Percentiles rank a stretch among this genome's conserved stretches.
Evolutionary conservation across 1,140 invertebrate species (phyloP).

Genomic region (Macrobrachium nipponense): DNA sequence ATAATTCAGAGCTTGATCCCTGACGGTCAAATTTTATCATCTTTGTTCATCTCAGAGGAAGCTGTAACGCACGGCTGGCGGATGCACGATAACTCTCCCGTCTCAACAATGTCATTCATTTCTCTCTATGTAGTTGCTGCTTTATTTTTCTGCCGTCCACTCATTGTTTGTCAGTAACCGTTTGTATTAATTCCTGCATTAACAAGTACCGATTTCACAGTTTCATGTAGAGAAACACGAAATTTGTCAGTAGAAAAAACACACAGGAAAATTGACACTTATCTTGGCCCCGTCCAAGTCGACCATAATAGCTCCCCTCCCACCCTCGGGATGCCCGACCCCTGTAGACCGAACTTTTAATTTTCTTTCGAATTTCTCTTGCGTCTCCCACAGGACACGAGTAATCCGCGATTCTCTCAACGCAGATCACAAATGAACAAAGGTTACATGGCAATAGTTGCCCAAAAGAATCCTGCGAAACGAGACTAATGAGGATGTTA

Average conservation of each 20-base stretch:
- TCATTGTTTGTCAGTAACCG: background rate
- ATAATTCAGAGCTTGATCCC: conserved; percentile 7
- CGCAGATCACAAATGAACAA: no score
- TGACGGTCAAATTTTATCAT: conserved; percentile 21
- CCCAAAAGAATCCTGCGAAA: no score
- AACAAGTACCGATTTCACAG: no score
- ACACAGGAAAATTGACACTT: conserved; percentile 16
- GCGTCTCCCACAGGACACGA: background rate
- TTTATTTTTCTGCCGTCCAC: background rate
- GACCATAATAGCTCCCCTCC: conserved; percentile 14
- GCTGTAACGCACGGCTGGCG: conserved; percentile 13
- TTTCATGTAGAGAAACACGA: no score
- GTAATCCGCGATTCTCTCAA: background rate
- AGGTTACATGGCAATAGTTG: background rate
- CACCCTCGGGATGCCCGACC: conserved; percentile 6
- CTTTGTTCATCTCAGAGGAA: conserved; percentile 24
- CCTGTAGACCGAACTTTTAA: background rate
- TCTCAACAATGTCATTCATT: background rate
- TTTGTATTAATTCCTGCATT: no score
- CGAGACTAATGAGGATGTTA: no score
- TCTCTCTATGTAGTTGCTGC: background rate
- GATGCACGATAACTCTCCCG: background rate
- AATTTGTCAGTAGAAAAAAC: background rate
- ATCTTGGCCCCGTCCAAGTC: conserved; percentile 16
- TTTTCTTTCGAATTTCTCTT: background rate